These are phyloP conservation scores for Porites lobata DNA, from an alignment of 92 coral and sea anemone genomes.

Conservation along the genomic window DNA sequence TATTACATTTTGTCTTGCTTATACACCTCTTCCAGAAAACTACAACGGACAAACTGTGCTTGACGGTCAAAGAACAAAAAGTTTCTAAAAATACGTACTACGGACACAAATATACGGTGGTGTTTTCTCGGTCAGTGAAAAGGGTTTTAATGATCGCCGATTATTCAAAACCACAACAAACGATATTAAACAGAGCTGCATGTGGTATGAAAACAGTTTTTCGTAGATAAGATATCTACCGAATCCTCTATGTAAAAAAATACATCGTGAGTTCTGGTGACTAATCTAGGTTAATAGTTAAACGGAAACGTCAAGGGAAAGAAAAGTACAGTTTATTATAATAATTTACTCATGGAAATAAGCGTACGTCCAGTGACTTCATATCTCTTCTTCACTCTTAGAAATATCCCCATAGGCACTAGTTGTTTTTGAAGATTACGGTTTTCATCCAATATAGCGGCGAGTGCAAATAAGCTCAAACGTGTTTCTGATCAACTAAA, in stretches of 20 bases:
- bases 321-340: too few species aligned
- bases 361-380: too few species aligned
- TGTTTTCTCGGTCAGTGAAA: constrained; percentile 1
- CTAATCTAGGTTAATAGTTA: too few species aligned
- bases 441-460: too few species aligned
- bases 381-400: too few species aligned
- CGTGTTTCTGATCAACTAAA: too few species aligned
- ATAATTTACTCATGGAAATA: too few species aligned
- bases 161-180: constrained; percentile 28
- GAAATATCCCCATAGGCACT: too few species aligned
- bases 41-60: background rate
- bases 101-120: background rate
- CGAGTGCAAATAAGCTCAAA: too few species aligned
- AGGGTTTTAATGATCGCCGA: constrained; percentile 16
- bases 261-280: background rate
- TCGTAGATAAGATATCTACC: background rate
- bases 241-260: background rate
- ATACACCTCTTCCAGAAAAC: background rate
- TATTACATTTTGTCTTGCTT: background rate
- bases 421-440: too few species aligned
- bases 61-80: background rate
- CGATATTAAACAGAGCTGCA: constrained; percentile 1
- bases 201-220: background rate
- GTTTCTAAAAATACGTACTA: background rate
- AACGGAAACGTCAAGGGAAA: too few species aligned